These are phyloP conservation scores for Oceanodroma leucorhoa DNA, from an alignment of 2,797 vertebrate genomes.

Conservation along the genomic window DNA sequence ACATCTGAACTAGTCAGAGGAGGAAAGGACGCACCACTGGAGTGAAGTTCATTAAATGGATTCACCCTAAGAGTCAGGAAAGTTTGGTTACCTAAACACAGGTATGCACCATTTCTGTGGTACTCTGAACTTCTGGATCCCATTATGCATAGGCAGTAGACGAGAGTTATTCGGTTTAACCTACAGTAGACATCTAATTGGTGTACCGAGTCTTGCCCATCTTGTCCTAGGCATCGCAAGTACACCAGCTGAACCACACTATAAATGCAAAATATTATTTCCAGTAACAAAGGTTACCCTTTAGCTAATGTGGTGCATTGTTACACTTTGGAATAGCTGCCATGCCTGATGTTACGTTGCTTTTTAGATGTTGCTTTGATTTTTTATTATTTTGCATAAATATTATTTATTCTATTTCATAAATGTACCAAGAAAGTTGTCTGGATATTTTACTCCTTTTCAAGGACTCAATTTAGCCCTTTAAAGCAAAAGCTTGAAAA, in stretches of 20 bases:
- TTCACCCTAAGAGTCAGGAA: not conserved
- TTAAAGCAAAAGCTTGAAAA: not conserved
- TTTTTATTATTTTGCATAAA: not conserved
- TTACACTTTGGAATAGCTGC: not conserved
- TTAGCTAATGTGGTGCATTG: not conserved
- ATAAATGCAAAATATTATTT: not conserved
- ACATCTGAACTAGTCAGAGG: not conserved
- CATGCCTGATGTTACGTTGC: rapidly evolving
- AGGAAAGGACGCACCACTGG: not conserved
- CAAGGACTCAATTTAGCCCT: not conserved
- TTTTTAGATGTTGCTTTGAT: not conserved
- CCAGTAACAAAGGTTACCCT: not conserved
- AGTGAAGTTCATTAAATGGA: not conserved
- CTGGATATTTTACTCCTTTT: not conserved
- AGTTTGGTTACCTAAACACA: not conserved
- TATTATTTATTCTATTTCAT: not conserved
- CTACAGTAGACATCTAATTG: rapidly evolving
- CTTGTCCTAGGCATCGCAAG: not conserved
- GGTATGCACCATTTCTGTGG: not conserved
- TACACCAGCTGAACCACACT: not conserved
- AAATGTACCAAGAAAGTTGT: not conserved
- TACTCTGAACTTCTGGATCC: not conserved
- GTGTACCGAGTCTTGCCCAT: not conserved
- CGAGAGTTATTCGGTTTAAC: not conserved
- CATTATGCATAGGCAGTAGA: not conserved